Evolutionary conservation across 2,113 vertebrate genomes (phyloP).

Genomic region (Tetrax tetrax): DNA sequence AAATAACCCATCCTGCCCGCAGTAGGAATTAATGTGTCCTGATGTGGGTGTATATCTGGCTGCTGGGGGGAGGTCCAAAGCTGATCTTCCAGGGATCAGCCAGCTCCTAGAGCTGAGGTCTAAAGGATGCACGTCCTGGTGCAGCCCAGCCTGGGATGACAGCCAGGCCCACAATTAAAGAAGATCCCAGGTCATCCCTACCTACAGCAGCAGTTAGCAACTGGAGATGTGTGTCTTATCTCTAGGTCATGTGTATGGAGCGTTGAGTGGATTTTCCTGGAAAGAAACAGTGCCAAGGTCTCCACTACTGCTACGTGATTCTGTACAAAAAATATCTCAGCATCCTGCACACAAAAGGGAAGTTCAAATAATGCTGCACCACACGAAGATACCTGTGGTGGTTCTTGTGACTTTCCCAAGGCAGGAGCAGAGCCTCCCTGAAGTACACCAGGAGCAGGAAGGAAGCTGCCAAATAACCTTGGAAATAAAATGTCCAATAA

Average conservation of each 20-base stretch:
- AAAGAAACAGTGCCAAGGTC: not conserved
- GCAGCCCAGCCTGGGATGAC: not conserved
- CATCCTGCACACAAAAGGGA: not conserved
- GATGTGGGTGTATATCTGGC: not conserved
- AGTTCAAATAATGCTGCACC: not conserved
- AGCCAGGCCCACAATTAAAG: slow-evolving; percentile 26
- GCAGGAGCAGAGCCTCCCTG: not conserved
- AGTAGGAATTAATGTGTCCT: not conserved
- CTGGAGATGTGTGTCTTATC: not conserved
- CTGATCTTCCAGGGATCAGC: not conserved
- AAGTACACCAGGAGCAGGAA: not conserved
- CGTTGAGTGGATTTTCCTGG: not conserved
- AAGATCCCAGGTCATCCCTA: not conserved
- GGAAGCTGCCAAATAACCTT: not conserved
- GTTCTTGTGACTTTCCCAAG: not conserved
- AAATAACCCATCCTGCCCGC: not conserved
- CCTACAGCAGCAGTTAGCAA: not conserved
- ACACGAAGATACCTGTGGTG: not conserved
- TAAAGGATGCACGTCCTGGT: not conserved
- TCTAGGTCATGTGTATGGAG: not conserved
- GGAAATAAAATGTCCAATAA: not conserved
- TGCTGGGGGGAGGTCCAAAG: not conserved
- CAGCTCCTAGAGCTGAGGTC: not conserved
- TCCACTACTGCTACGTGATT: not conserved
- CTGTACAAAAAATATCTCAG: not conserved